These are phyloP conservation scores for Metopia argyrocephala DNA, from an alignment of 2,888 invertebrate genomes.

Conservation along the genomic window DNA sequence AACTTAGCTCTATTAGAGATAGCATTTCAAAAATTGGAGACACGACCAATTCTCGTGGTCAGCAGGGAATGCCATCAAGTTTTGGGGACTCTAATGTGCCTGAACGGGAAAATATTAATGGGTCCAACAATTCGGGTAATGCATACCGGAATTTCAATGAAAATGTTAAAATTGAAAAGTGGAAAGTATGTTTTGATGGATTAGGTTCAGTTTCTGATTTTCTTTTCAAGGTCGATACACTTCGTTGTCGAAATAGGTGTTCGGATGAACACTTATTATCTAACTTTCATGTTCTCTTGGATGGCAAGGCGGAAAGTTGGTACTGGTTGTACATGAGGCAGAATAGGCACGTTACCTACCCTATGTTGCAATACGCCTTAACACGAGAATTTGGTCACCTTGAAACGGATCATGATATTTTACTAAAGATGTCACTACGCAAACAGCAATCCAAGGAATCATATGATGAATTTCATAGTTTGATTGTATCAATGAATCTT, in stretches of 20 bases:
- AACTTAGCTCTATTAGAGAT: neutral
- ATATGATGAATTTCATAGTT: slow-evolving; percentile 18
- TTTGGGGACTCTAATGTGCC: neutral
- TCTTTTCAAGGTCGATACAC: slow-evolving; percentile 17
- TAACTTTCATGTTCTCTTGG: slow-evolving; percentile 30
- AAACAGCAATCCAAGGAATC: slow-evolving; percentile 9
- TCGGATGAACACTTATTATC: slow-evolving; percentile 11
- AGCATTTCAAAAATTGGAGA: slow-evolving; percentile 11
- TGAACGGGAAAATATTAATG: neutral
- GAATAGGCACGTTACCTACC: neutral
- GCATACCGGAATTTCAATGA: too few relatives aligned
- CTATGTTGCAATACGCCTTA: neutral
- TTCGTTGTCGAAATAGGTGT: slow-evolving; percentile 3
- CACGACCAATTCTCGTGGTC: neutral
- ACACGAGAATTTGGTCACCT: too few relatives aligned
- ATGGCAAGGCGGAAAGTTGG: slow-evolving; percentile 16
- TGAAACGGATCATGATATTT: slow-evolving; percentile 20
- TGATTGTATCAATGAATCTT: neutral
- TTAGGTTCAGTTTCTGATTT: neutral
- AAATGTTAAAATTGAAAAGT: too few relatives aligned
- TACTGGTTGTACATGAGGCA: slow-evolving; percentile 15
- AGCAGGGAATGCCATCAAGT: neutral
- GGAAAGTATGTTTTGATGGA: slow-evolving; percentile 27
- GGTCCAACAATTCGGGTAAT: too few relatives aligned
- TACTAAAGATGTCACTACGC: slow-evolving; percentile 7